Conservation (phyloP, 2,888 invertebrate species). For the Hypena proboscidalis region DNA sequence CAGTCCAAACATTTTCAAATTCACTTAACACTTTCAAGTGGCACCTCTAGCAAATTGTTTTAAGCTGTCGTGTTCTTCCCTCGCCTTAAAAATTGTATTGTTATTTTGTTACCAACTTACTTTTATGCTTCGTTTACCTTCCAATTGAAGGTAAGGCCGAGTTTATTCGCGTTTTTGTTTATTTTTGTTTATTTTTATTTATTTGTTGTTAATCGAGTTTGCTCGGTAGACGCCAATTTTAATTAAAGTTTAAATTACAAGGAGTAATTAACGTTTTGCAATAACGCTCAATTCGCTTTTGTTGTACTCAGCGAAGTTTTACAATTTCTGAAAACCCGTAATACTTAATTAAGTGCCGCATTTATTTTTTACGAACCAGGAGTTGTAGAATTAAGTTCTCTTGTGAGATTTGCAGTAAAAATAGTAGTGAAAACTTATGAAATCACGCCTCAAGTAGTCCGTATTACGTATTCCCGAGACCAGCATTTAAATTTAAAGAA, state of each 20-base stretch:
- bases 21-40: constrained; percentile 74
- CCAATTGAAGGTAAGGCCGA: constrained; percentile 34
- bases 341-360: constrained; percentile 30
- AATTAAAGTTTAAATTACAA: constrained; percentile 45
- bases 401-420: constrained; percentile 28
- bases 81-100: constrained; percentile 70
- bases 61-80: constrained; percentile 51
- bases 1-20: constrained; percentile 62
- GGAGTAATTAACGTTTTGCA: constrained; percentile 38
- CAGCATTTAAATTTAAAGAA: constrained; percentile 62
- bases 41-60: constrained; percentile 66
- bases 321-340: constrained; percentile 18
- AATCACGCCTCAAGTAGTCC: constrained; percentile 53
- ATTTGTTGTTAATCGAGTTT: constrained; percentile 46
- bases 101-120: constrained; percentile 54
- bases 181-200: constrained; percentile 52
- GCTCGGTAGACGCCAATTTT: constrained; percentile 39
- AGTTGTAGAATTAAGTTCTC: constrained; percentile 10
- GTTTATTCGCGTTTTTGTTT: constrained; percentile 49
- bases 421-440: constrained; percentile 42
- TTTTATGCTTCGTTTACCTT: constrained; percentile 59
- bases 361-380: constrained; percentile 23
- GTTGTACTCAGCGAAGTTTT: constrained; percentile 16
- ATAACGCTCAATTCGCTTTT: constrained; percentile 21
- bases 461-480: constrained; percentile 57